Conservation (phyloP, 2,888 invertebrate genomes). For the Vannuccia rotundouncinata region DNA sequence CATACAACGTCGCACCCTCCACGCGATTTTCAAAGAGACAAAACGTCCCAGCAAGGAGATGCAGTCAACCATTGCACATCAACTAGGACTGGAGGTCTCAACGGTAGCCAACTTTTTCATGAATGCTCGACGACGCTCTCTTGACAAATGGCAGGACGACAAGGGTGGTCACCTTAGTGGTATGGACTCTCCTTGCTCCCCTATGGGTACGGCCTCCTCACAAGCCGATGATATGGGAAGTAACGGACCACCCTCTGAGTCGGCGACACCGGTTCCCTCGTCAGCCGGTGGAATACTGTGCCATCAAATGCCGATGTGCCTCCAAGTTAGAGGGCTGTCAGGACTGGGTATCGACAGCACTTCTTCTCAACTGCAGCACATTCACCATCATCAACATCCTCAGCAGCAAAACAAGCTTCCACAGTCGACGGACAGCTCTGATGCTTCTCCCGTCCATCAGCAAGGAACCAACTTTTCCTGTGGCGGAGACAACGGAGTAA, state of each 20-base stretch:
- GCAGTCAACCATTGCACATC: constrained; percentile 97
- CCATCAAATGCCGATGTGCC: constrained; percentile 6
- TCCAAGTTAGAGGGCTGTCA: not conserved
- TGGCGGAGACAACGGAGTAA: not conserved
- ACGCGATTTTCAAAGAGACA: constrained; percentile 99
- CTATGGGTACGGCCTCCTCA: not conserved
- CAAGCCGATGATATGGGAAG: constrained; percentile 2
- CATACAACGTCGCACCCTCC: constrained; percentile 97
- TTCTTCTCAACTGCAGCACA: not conserved
- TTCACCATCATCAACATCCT: not conserved
- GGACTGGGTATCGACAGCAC: not conserved
- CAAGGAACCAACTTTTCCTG: not conserved
- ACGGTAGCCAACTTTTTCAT: constrained; percentile 99
- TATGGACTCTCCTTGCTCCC: not conserved
- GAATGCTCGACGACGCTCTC: constrained; percentile 86
- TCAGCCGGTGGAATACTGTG: not conserved
- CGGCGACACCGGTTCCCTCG: not conserved
- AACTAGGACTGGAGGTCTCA: constrained; percentile 88
- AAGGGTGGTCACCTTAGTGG: constrained; percentile 7
- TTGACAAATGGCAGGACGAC: constrained; percentile 79
- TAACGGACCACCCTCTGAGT: not conserved
- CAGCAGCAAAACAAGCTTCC: not conserved
- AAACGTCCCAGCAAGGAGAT: constrained; percentile 98
- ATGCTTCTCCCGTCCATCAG: not conserved
- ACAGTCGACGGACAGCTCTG: not conserved